phyloP scores from a whole-genome alignment of 1,140 invertebrate genomes.

The Drosophila murphyi region DNA sequence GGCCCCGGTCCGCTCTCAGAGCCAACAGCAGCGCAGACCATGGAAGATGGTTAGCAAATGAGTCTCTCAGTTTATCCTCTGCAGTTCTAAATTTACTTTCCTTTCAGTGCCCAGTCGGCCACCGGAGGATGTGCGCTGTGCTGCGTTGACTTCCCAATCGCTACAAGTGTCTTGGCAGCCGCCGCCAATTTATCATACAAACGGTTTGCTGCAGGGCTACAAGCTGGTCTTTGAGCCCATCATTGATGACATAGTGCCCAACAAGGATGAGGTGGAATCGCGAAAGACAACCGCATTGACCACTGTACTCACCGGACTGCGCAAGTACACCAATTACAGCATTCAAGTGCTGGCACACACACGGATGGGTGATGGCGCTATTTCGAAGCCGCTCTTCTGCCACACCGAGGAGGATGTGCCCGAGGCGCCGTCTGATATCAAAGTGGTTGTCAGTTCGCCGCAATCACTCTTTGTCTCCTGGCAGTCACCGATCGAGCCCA shows the following conservation, averaged over 20 bases:
- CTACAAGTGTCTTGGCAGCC: constrained; percentile 93
- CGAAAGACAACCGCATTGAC: constrained; percentile 89
- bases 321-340: constrained; percentile 94
- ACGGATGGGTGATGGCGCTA: constrained; percentile 91
- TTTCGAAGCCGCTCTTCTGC: constrained; percentile 89
- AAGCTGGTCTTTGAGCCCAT: constrained; percentile 90
- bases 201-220: constrained; percentile 93
- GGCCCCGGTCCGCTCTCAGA: constrained; percentile 92
- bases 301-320: constrained; percentile 88
- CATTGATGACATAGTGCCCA: constrained; percentile 83
- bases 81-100: not conserved
- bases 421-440: constrained; percentile 91
- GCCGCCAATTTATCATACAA: constrained; percentile 90
- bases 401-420: constrained; percentile 94
- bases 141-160: constrained; percentile 89
- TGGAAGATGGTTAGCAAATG: constrained; percentile 89
- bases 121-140: constrained; percentile 90
- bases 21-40: constrained; percentile 90
- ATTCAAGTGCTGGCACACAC: constrained; percentile 93
- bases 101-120: constrained; percentile 89
- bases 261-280: constrained; percentile 88
- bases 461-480: constrained; percentile 92
- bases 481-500: constrained; percentile 90
- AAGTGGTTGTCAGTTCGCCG: constrained; percentile 90
- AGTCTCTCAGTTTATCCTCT: not conserved